Evolutionary conservation across 2,888 invertebrate species (phyloP), one percentile per base, ranked within the genome.

Genomic region (Drosophila kanekoi): DNA sequence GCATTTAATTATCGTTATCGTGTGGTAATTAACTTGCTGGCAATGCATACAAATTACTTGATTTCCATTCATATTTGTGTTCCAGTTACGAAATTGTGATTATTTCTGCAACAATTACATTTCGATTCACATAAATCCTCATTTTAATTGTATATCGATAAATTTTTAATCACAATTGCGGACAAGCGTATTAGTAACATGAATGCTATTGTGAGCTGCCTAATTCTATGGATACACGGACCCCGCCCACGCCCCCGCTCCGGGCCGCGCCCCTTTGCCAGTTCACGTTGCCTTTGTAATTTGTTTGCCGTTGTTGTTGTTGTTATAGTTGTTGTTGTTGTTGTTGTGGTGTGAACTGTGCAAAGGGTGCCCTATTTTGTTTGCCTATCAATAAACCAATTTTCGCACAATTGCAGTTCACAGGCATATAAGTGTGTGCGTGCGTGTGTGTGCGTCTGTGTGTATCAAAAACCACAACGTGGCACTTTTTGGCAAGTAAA

Each of bases 401-500:
- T 84, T 85, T 67, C 79, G 67, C 74, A 79, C 82, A 84, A 81
- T 74, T 81, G 72, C 73, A 62, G 49, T 41, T 56, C 49, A 40
- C 18, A 28, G 28, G 16, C 41, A 33, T 49, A 16, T 32, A 20
- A 32, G 51, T 33, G 45, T 38, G 62, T 40, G 33, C 13, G 43
- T 49, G 33, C 51, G 43, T 59, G 59, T 58, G 38, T 45, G 35
- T 52, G 54, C 20, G 54, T 18, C 45, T 53, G 65, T 63, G 61
- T 62, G 59, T 60, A 62, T 41, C 58, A 48, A 51, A 81, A 85
- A 71, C 83, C 83, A 87, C 85, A 84, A 84, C 83, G 79, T 71
- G 72, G 87, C 83, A 84, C 70, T 85, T 83, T 83, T 83, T 70
- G 82, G 79, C 79, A 77, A 81, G 73, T 81, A 79, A 85, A 85